A percentile compares a stretch with the other conserved stretches of the same genome.
phyloP scores from a whole-genome alignment of 2,113 vertebrate species.

The Gallinago undulata region DNA sequence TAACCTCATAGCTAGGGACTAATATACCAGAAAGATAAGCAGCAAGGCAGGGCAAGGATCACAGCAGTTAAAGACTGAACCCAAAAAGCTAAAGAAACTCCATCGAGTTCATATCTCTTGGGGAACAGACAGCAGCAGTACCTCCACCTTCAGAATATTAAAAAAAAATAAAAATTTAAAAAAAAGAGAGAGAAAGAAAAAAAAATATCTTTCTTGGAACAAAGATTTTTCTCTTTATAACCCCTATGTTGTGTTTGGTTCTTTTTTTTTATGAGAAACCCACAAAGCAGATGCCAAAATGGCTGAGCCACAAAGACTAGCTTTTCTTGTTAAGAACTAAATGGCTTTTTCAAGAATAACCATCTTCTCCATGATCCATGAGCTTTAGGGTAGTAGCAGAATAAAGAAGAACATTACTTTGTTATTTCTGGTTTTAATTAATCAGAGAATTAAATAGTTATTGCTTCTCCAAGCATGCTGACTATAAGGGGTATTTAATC shows the following conservation, averaged over 20 bases:
- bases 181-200: not conserved
- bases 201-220: not conserved
- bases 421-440: conserved; percentile 46
- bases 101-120: not conserved
- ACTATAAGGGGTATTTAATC: not conserved
- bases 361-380: not conserved
- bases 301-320: not conserved
- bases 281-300: conserved; percentile 9
- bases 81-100: not conserved
- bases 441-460: not conserved
- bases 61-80: not conserved
- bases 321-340: not conserved
- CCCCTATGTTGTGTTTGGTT: not conserved
- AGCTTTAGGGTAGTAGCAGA: not conserved
- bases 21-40: not conserved
- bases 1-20: not conserved
- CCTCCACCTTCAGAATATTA: not conserved
- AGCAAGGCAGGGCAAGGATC: not conserved
- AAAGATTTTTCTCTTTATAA: conserved; percentile 5
- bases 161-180: not conserved
- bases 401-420: not conserved
- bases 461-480: not conserved
- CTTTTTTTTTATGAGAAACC: conserved; percentile 23
- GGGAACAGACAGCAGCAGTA: not conserved
- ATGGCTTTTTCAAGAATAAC: conserved; percentile 8